These are phyloP conservation scores for Coreius guichenoti DNA, from an alignment of 2,797 vertebrate genomes.

Conservation along the genomic window DNA sequence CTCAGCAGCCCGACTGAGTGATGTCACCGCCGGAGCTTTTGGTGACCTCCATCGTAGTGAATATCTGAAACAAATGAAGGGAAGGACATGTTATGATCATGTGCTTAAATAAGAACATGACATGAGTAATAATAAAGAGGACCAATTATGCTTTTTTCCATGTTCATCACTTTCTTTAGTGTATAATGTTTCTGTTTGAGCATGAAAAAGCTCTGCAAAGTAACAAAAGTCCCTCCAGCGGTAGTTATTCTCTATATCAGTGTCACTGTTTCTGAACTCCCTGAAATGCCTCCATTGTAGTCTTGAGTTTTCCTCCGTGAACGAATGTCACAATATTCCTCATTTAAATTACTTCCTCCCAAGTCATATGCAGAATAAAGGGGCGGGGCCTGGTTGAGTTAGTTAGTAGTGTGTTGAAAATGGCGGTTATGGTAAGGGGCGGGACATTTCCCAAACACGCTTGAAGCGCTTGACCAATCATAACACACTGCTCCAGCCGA, in stretches of 20 bases:
- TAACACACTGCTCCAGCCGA: not conserved
- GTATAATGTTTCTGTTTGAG: not conserved
- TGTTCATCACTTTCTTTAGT: not conserved
- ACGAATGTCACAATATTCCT: not conserved
- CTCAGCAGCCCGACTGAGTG: conserved; percentile 91
- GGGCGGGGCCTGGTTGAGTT: not conserved
- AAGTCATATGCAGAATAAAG: not conserved
- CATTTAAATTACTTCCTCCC: not conserved
- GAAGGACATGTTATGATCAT: not conserved
- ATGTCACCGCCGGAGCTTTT: conserved; percentile 90
- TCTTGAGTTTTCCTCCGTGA: too few species aligned
- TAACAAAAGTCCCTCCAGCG: too few species aligned
- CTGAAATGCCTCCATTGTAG: too few species aligned
- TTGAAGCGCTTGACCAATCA: not conserved
- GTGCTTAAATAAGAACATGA: not conserved
- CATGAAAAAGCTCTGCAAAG: too few species aligned
- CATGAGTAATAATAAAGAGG: not conserved
- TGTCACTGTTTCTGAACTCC: too few species aligned
- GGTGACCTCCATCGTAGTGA: conserved; percentile 90
- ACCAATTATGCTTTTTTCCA: not conserved
- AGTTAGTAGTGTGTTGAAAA: not conserved
- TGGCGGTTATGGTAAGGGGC: not conserved
- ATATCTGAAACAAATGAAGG: conserved; percentile 77
- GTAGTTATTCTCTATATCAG: too few species aligned
- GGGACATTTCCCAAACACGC: not conserved